A percentile compares a stretch with the other conserved stretches of the same genome.
phyloP scores from a whole-genome alignment of 2,888 invertebrate genomes.

The Drosophila sordidula region DNA sequence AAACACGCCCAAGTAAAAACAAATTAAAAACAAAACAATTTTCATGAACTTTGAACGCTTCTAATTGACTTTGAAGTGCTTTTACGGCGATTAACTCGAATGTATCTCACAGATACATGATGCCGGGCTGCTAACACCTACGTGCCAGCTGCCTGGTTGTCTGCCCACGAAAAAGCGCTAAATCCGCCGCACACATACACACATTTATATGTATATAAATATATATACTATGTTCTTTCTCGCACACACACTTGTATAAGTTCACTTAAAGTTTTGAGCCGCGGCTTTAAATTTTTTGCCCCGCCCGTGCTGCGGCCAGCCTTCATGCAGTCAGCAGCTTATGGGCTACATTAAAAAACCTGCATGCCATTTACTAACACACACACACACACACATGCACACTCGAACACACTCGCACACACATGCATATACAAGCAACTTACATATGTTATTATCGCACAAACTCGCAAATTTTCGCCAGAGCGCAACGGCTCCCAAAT shows the following conservation, averaged over 20 bases:
- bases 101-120: slow-evolving; percentile 58
- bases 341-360: slow-evolving; percentile 71
- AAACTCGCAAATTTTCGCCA: slow-evolving; percentile 79
- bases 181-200: slow-evolving; percentile 9
- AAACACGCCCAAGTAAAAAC: slow-evolving; percentile 13
- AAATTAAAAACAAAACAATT: slow-evolving; percentile 39
- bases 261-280: slow-evolving; percentile 72
- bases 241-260: slow-evolving; percentile 50
- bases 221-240: neutral
- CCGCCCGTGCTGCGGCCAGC: slow-evolving; percentile 2
- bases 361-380: slow-evolving; percentile 43
- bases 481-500: slow-evolving; percentile 72
- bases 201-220: neutral
- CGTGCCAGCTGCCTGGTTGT: neutral
- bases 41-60: slow-evolving; percentile 60
- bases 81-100: slow-evolving; percentile 70
- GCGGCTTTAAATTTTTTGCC: slow-evolving; percentile 54
- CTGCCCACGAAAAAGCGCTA: slow-evolving; percentile 18
- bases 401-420: neutral
- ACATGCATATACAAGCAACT: slow-evolving; percentile 61
- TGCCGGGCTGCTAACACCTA: slow-evolving; percentile 12
- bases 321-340: slow-evolving; percentile 52
- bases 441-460: slow-evolving; percentile 80
- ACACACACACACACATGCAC: slow-evolving; percentile 1
- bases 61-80: slow-evolving; percentile 71